Evolutionary conservation across 2,113 vertebrate genomes (phyloP), one percentile per base, ranked within the genome.

Genomic region (Rhodinocichla rosea): DNA sequence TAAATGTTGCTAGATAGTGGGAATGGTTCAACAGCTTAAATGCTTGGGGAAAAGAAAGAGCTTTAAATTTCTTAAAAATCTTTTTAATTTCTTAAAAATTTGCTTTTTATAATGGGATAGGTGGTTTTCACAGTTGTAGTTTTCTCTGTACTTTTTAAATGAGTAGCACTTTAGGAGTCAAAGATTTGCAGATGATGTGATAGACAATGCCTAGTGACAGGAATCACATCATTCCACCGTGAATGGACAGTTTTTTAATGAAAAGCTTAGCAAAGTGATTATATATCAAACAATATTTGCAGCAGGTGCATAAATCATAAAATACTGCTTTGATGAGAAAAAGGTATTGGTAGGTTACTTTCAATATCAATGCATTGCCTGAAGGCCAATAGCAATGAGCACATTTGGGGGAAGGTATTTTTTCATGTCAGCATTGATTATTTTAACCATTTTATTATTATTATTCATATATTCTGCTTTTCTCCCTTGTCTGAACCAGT

Each of bases 391-490:
- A 89, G 19, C 11, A 52, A 62, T 44, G 15, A 49, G 4, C 17
- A 39, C 2, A 6, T 67, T 74, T 40, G 0, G 5, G 3, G 2
- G 7, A 24, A 60, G 5, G 3, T 26, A 16, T 44, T 63, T 87
- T 75, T 81, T 63, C 50, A 37, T 42, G 7, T 32, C 1, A 4
- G 2, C 1, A 5, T 60, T 75, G 0, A 11, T 63, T 76, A 26
- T 79, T 84, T 50, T 68, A 53, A 49, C 26, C 4, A 50, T 7
- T 44, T 2, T 53, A 30, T 78, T 75, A 16, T 47, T 92, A 18
- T 53, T 73, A 3, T 63, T 74, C 20, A 10, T 33, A 13, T 67
- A 8, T 59, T 57, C 30, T 63, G 30, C 16, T 68, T 88, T 79
- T 64, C 11, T 53, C 4, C 79, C 35, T 70, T 77, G 18, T 17